A percentile compares a stretch with the other conserved stretches of the same genome.
Conservation (phyloP, 1,140 invertebrate species). For the Metopolophium dirhodum region DNA sequence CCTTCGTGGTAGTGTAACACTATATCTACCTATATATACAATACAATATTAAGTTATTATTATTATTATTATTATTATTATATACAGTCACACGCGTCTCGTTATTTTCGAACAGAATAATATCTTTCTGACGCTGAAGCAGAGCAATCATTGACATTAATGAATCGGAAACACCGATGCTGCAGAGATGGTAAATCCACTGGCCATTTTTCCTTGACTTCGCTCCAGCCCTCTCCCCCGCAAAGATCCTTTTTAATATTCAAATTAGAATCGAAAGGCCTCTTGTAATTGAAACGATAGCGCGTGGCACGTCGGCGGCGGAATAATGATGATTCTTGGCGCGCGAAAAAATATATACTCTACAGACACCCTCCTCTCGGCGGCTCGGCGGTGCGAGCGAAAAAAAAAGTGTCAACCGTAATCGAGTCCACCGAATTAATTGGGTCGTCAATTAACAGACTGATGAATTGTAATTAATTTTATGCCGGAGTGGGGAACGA, state of each 20-base stretch:
- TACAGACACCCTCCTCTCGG: neutral
- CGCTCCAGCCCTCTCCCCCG: neutral
- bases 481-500: slow-evolving; percentile 30
- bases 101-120: neutral
- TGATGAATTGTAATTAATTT: slow-evolving; percentile 57
- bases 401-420: slow-evolving; percentile 56
- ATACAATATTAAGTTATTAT: too few species aligned
- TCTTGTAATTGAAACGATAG: slow-evolving; percentile 56
- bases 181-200: neutral
- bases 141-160: slow-evolving; percentile 34
- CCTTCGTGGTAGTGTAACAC: too few species aligned
- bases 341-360: slow-evolving; percentile 34
- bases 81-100: neutral
- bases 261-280: slow-evolving; percentile 53
- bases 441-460: slow-evolving; percentile 57
- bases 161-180: slow-evolving; percentile 32
- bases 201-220: slow-evolving; percentile 43
- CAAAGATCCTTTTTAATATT: slow-evolving; percentile 52
- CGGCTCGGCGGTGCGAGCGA: neutral
- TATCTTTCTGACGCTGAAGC: too few species aligned
- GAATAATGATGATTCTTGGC: slow-evolving; percentile 56
- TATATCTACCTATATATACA: neutral
- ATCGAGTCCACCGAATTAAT: slow-evolving; percentile 56
- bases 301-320: neutral
- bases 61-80: neutral